Base-by-base conservation (phyloP, 2,888 invertebrate genomes). In the Catocala fraxini region DNA sequence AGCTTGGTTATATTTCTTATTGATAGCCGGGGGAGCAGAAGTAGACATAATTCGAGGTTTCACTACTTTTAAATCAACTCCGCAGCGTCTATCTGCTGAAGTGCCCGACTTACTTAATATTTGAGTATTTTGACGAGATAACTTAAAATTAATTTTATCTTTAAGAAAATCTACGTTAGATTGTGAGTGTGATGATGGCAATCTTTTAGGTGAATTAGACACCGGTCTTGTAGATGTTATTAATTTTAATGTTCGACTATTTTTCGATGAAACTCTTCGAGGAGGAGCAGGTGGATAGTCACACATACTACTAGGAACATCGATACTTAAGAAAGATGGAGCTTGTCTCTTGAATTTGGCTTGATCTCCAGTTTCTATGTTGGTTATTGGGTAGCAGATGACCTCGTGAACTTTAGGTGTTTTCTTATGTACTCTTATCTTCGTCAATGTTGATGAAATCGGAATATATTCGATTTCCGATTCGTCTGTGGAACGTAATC, bases 391-490 rank as follows among this genome's bases (percentile, higher is more conserved):
- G 83, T 96, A 96, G 84, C 96, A 96, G 68, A 96, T 89, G 45
- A 96, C 95, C 90, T 96, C 96, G 49, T 89, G 89, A 56, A 87
- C 74, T 65, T 89, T 88, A 64, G 94, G 93, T 64, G 91, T 88
- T 83, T 95, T 96, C 92, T 96, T 97, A 87, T 97, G 97, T 55
- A 97, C 96, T 86, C 97, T 95, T 85, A 97, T 97, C 94, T 97
- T 96, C 77, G 97, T 97, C 84, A 97, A 92, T 73, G 97, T 97
- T 53, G 97, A 96, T 71, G 97, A 96, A 82, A 97, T 96, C 83
- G 97, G 97, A 89, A 97, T 96, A 89, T 97, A 97, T 94, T 97
- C 97, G 86, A 97, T 96, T 93, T 96, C 96, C 81, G 96, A 93
- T 85, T 96, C 96, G 95, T 97, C 97, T 97, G 96, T 92, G 96